These are phyloP conservation scores for Neomicropteryx cornuta DNA, from an alignment of 1,140 invertebrate genomes.

Conservation along the genomic window DNA sequence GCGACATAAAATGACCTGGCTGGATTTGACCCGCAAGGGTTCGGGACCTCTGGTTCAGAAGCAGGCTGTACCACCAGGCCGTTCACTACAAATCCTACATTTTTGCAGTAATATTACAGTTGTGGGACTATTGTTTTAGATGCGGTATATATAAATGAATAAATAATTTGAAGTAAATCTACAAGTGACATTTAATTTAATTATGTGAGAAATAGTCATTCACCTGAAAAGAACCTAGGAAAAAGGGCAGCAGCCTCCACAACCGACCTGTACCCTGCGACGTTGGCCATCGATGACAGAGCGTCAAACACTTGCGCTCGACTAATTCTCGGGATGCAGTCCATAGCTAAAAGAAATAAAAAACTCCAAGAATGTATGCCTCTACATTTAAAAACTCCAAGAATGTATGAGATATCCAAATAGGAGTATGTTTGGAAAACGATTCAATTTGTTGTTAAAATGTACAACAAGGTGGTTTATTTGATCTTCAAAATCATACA, in stretches of 20 bases:
- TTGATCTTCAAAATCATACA: too few relatives aligned
- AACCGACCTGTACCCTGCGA: constrained; percentile 82
- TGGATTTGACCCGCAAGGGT: too few relatives aligned
- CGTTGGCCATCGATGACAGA: constrained; percentile 87
- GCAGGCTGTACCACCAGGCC: too few relatives aligned
- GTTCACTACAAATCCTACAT: too few relatives aligned
- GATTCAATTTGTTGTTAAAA: not conserved
- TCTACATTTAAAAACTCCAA: too few relatives aligned
- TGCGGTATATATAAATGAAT: constrained; percentile 6
- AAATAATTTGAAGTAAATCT: not conserved
- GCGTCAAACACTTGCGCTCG: constrained; percentile 84
- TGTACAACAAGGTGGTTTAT: not conserved
- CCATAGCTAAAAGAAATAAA: constrained; percentile 51
- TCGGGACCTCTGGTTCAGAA: too few relatives aligned
- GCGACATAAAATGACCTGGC: too few relatives aligned
- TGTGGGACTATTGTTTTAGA: not conserved
- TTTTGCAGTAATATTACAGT: too few relatives aligned
- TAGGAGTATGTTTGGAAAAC: not conserved
- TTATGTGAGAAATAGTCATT: constrained; percentile 9
- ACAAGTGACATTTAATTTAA: not conserved
- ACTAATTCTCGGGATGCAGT: constrained; percentile 74
- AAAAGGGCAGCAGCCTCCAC: constrained; percentile 84
- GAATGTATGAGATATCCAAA: too few relatives aligned
- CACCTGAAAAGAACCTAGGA: constrained; percentile 78
- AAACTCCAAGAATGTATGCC: too few relatives aligned